These are phyloP conservation scores for Solenodon paradoxus DNA, from an alignment of 2,113 vertebrate genomes.

Conservation along the genomic window DNA sequence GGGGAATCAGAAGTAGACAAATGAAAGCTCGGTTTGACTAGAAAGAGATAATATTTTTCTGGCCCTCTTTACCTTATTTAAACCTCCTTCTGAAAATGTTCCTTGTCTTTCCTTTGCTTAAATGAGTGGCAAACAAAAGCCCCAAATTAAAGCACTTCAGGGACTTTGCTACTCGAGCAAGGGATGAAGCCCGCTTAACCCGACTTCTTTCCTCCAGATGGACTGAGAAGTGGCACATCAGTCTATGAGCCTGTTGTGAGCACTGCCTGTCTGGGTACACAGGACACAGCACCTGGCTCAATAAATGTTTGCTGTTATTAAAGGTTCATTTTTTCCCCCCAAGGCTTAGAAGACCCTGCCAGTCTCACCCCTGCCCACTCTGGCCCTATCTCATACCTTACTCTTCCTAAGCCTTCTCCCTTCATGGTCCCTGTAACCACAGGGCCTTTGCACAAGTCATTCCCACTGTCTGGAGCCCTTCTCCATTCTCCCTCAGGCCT, in stretches of 20 bases:
- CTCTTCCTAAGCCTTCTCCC: background rate
- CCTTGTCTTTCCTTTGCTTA: background rate
- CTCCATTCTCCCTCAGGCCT: background rate
- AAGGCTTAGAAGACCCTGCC: background rate
- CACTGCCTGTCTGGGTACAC: fast-evolving
- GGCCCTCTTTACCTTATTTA: background rate
- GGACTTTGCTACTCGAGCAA: background rate
- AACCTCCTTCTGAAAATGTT: background rate
- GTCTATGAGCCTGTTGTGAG: no score
- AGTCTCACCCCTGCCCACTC: background rate
- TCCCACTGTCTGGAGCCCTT: background rate
- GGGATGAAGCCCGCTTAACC: no score
- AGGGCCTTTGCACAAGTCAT: background rate
- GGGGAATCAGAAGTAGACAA: background rate
- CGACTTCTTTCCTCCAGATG: background rate
- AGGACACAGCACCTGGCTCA: fast-evolving
- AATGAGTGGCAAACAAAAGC: background rate
- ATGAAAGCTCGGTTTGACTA: background rate
- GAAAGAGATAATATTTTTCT: background rate
- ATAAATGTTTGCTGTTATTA: background rate
- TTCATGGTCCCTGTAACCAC: background rate
- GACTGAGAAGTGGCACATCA: no score
- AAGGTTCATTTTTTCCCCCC: background rate
- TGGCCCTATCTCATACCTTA: background rate
- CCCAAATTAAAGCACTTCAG: background rate